phyloP scores from a whole-genome alignment of 2,113 vertebrate genomes.

The Sterna hirundo region DNA sequence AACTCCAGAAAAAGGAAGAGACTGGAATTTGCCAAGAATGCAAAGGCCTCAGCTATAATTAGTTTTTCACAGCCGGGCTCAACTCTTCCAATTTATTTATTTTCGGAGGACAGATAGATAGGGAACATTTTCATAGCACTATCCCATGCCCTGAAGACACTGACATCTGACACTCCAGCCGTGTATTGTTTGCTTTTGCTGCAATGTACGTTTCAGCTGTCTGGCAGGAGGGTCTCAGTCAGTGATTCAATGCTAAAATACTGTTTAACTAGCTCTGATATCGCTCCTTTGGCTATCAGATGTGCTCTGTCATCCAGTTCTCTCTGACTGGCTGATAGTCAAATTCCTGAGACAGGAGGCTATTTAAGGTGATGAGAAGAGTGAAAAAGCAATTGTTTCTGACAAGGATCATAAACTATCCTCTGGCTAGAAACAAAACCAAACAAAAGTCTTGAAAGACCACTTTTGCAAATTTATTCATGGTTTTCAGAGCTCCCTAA shows the following conservation, averaged over 20 bases:
- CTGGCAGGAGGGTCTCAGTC: background rate
- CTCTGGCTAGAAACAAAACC: background rate
- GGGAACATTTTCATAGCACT: background rate
- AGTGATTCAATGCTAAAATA: background rate
- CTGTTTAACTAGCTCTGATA: background rate
- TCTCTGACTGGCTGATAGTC: background rate
- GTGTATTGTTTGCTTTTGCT: background rate
- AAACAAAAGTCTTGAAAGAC: background rate
- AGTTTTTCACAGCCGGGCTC: conserved; percentile 1
- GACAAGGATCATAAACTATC: background rate
- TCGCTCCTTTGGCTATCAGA: background rate
- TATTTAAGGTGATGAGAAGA: background rate
- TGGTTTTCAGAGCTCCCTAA: background rate
- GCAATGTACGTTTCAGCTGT: background rate
- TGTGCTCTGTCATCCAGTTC: background rate
- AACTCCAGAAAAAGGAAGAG: background rate
- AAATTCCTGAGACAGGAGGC: background rate
- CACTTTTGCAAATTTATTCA: background rate
- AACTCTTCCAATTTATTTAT: background rate
- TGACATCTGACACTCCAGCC: background rate
- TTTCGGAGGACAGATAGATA: background rate
- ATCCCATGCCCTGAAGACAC: background rate
- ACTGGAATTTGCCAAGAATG: background rate
- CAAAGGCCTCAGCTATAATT: conserved; percentile 1
- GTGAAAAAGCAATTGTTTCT: background rate